Evolutionary conservation across 2,797 vertebrate genomes (phyloP).

Genomic region (Dromococcyx pavoninus): DNA sequence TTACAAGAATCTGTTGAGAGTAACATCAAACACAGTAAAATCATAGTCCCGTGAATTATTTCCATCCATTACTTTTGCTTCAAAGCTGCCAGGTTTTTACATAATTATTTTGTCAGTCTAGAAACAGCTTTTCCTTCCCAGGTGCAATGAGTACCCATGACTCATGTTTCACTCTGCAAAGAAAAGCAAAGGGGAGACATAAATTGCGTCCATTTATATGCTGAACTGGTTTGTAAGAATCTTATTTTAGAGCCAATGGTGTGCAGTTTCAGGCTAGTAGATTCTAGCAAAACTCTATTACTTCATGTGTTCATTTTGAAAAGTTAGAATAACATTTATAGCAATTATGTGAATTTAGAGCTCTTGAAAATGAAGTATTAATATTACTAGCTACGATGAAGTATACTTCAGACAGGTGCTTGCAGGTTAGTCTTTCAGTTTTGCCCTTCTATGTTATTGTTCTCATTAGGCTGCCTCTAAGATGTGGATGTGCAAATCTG

Average conservation of each 20-base stretch:
- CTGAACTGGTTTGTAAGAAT: neutral
- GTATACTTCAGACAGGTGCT: neutral
- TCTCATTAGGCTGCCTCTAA: neutral
- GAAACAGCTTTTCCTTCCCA: constrained; percentile 31
- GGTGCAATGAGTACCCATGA: neutral
- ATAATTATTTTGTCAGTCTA: constrained; percentile 65
- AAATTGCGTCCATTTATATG: constrained; percentile 5
- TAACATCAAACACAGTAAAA: constrained; percentile 57
- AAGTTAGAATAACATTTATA: neutral
- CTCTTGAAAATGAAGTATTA: neutral
- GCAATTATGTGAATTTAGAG: neutral
- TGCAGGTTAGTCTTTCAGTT: neutral
- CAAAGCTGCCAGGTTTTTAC: constrained; percentile 48
- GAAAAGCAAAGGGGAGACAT: neutral
- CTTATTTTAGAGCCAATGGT: neutral
- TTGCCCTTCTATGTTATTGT: neutral
- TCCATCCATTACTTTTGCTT: constrained; percentile 48
- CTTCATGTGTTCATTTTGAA: neutral
- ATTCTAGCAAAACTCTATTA: neutral
- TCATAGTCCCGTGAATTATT: constrained; percentile 53
- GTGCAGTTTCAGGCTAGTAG: neutral
- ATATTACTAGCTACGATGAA: neutral
- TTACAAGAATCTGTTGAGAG: constrained; percentile 28
- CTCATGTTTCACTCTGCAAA: constrained; percentile 24
- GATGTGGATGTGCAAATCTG: neutral